Evolutionary conservation across 2,113 vertebrate genomes (phyloP), one percentile per base, ranked within the genome.

Genomic region (Tachysurus fulvidraco): DNA sequence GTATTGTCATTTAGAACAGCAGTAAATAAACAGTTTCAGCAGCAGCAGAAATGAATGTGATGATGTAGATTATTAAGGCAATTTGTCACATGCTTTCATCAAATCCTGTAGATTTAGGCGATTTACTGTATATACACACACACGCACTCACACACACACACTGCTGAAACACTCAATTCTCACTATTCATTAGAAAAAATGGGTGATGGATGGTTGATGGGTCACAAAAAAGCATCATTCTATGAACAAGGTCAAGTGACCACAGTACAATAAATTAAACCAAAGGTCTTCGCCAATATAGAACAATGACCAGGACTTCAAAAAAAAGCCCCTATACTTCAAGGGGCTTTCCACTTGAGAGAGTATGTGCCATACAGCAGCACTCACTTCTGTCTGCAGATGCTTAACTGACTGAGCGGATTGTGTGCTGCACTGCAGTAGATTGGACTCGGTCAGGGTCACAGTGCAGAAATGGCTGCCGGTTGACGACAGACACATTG

Each of bases 401-500:
- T 50, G 81, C 57, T 83, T 64, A 88, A 85, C 55, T 60, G 57
- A 65, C 25, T 69, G 79, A 11, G 28, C 44, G 5, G 71, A 67
- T 62, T 36, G 71, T 19, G 30, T 50, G 62, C 44, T 71, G 62
- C 87, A 84, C 52, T 67, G 60, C 54, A 78, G 76, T 65, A 85
- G 81, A 92, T 90, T 89, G 78, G 74, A 81, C 85, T 88, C 74
- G 76, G 65, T 57, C 76, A 44, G 73, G 88, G 88, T 87, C 69
- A 62, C 83, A 3, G 55, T n/a, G 36, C 76, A 69, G 69, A 89
- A 73, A 76, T 30, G 62, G 82, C 83, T 57, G 71, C 67, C 23
- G 83, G 59, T 88, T 83, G 84, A 90, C 67, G 88, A 83, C 12
- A n/a, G 89, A 89, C 87, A 89, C 86, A 82, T 83, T 85, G 89